Conservation (phyloP, 2,888 invertebrate genomes). For the Zele albiditarsus region DNA sequence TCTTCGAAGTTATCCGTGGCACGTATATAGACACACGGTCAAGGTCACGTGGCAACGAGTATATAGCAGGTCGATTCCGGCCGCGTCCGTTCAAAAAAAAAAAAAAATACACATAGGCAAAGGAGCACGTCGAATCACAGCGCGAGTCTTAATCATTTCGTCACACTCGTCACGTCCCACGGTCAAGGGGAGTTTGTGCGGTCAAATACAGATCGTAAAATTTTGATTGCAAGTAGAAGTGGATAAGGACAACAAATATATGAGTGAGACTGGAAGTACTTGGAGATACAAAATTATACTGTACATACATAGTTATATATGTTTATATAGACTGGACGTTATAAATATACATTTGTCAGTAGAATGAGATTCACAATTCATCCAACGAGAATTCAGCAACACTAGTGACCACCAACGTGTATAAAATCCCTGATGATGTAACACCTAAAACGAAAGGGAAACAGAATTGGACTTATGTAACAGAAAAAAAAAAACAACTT, state of each 20-base stretch:
- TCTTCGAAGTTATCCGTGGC: conserved; percentile 28
- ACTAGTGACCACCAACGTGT: not conserved
- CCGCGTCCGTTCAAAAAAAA: conserved; percentile 15
- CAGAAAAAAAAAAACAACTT: not conserved
- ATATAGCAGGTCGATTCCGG: conserved; percentile 29
- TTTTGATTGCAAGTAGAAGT: conserved; percentile 13
- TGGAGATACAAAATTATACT: not conserved
- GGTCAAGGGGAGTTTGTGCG: conserved; percentile 38
- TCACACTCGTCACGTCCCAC: conserved; percentile 57
- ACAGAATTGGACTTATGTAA: not conserved
- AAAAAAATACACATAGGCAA: conserved; percentile 17
- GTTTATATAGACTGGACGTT: not conserved
- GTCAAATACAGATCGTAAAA: conserved; percentile 46
- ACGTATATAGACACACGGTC: conserved; percentile 36
- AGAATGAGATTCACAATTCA: not conserved
- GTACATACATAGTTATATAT: not conserved
- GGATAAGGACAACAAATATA: not conserved
- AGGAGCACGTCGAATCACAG: conserved; percentile 33
- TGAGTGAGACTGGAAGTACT: not conserved
- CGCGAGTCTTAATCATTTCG: conserved; percentile 57
- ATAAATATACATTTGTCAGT: conserved; percentile 4
- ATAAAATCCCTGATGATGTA: not conserved
- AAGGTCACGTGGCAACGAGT: conserved; percentile 36
- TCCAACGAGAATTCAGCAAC: not conserved
- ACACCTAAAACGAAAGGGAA: not conserved